Percentiles rank a stretch among this genome's conserved stretches.
Conservation (phyloP, 1,140 invertebrate genomes). For the Penaeus indicus region DNA sequence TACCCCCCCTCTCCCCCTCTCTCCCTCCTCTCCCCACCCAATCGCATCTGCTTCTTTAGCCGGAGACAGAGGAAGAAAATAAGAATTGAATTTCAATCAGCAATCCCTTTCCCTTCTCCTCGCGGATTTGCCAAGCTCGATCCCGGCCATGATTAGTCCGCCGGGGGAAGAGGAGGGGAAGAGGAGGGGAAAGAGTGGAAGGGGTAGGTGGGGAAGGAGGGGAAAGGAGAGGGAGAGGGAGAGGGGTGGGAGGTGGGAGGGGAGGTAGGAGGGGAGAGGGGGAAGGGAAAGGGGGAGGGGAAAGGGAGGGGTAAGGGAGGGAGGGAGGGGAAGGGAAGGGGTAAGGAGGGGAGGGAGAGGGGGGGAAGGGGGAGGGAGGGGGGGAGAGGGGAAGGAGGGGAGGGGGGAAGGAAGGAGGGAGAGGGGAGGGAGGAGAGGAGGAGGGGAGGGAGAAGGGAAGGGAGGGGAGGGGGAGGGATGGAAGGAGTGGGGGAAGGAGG, state of each 20-base stretch:
- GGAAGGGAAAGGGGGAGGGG: background rate
- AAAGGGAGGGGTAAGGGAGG: background rate
- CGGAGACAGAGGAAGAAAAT: constrained; percentile 52
- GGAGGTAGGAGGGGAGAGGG: background rate
- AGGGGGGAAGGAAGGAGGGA: background rate
- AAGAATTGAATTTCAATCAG: constrained; percentile 61
- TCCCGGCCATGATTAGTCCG: constrained; percentile 48
- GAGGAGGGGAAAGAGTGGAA: background rate
- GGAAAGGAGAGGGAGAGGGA: background rate
- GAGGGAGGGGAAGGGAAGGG: background rate
- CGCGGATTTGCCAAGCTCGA: constrained; percentile 49
- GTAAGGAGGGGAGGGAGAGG: too few relatives aligned
- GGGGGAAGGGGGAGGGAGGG: too few relatives aligned
- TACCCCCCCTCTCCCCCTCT: background rate
- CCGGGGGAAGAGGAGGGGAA: background rate
- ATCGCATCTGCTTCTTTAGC: constrained; percentile 48
- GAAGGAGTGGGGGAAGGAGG: too few relatives aligned
- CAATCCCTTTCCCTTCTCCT: constrained; percentile 11
- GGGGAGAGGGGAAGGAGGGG: background rate
- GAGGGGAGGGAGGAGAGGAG: too few relatives aligned
- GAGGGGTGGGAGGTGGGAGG: background rate
- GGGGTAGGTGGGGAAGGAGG: background rate
- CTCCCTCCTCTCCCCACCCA: constrained; percentile 23
- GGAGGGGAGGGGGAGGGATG: too few relatives aligned
- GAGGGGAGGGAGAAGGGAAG: too few relatives aligned